Conservation (phyloP, 1,140 invertebrate species). For the Ericerus pela region DNA sequence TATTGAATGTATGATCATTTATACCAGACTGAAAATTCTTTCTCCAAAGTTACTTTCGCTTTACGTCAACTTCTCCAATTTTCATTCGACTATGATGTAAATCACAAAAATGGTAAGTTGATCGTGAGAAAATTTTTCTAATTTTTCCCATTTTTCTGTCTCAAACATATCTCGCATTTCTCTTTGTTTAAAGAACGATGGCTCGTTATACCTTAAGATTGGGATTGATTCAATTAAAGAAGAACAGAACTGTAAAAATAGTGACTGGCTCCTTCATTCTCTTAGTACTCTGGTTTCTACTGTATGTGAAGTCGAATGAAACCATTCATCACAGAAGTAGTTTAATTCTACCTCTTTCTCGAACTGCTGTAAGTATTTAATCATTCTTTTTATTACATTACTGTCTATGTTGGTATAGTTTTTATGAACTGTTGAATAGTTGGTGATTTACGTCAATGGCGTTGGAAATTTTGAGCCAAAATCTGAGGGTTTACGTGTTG, state of each 20-base stretch:
- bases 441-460: background rate
- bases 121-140: too few relatives aligned
- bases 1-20: too few relatives aligned
- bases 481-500: constrained; percentile 39
- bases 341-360: background rate
- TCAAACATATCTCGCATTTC: too few relatives aligned
- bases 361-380: constrained; percentile 3
- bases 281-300: constrained; percentile 1
- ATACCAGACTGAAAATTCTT: too few relatives aligned
- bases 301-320: constrained; percentile 9
- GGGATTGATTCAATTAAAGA: constrained; percentile 16
- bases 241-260: constrained; percentile 13
- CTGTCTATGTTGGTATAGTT: background rate
- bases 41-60: too few relatives aligned
- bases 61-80: too few relatives aligned
- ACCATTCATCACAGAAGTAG: background rate
- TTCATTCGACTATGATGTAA: too few relatives aligned
- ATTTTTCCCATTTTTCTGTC: too few relatives aligned
- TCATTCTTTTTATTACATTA: background rate
- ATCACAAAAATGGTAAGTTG: too few relatives aligned
- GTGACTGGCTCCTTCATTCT: constrained; percentile 9
- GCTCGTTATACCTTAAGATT: background rate
- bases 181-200: too few relatives aligned
- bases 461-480: constrained; percentile 52
- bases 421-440: constrained; percentile 2